Evolutionary conservation across 2,888 invertebrate genomes (phyloP).

Genomic region (Peribatodes rhomboidaria): DNA sequence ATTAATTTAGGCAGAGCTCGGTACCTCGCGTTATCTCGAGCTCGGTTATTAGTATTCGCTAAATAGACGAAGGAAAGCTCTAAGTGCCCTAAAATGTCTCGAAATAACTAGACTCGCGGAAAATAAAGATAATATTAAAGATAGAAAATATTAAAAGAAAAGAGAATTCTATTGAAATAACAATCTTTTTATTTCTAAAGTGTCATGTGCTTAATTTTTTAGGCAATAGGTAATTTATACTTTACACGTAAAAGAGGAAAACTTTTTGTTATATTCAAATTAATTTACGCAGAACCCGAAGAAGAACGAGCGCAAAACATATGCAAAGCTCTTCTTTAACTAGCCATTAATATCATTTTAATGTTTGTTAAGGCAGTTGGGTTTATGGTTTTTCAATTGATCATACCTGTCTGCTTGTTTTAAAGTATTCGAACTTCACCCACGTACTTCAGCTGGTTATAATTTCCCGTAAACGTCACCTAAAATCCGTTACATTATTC

Average conservation of each 20-base stretch:
- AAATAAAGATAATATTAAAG: neutral
- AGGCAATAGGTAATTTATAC: too few relatives aligned
- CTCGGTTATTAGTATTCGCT: constrained; percentile 15
- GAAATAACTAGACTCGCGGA: constrained; percentile 3
- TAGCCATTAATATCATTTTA: too few relatives aligned
- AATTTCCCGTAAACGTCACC: neutral
- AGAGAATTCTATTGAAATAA: neutral
- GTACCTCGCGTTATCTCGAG: constrained; percentile 11
- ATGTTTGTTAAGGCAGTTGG: too few relatives aligned
- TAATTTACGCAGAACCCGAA: too few relatives aligned
- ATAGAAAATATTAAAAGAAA: neutral
- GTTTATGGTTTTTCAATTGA: neutral
- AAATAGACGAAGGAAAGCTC: constrained; percentile 6
- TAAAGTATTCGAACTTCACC: neutral
- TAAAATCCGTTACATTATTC: neutral
- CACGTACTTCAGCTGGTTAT: neutral
- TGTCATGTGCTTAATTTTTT: too few relatives aligned
- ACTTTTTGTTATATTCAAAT: too few relatives aligned
- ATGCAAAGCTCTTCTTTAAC: too few relatives aligned
- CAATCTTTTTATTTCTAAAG: neutral
- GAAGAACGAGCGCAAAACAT: too few relatives aligned
- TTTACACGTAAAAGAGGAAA: too few relatives aligned
- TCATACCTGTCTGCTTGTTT: neutral
- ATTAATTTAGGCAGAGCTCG: constrained; percentile 16
- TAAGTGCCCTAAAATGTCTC: neutral